Percentiles rank a stretch among this genome's conserved stretches.
Conservation (phyloP, 1,140 invertebrate genomes). For the Nixonia krombeini region DNA sequence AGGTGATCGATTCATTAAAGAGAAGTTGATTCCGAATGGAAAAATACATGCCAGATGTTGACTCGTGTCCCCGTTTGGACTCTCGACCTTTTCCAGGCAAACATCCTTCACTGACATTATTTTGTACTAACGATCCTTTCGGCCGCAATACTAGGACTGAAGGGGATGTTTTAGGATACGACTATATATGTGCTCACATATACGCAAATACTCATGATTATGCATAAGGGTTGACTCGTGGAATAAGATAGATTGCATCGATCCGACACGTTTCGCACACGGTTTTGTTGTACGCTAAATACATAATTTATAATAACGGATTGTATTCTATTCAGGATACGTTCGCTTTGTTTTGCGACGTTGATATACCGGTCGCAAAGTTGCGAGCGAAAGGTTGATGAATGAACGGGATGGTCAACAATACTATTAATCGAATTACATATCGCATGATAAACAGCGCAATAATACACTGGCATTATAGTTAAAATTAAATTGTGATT, state of each 20-base stretch:
- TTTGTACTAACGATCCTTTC: conserved; percentile 65
- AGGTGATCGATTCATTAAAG: conserved; percentile 17
- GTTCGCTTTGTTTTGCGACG: too few relatives aligned
- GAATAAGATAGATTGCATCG: conserved; percentile 57
- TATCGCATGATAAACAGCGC: too few relatives aligned
- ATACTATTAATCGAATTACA: too few relatives aligned
- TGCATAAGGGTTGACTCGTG: conserved; percentile 56
- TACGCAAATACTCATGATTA: conserved; percentile 65
- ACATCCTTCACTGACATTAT: conserved; percentile 62
- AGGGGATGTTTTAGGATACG: conserved; percentile 47
- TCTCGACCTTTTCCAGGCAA: conserved; percentile 66
- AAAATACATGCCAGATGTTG: conserved; percentile 46
- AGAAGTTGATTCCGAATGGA: conserved; percentile 33
- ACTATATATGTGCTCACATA: too few relatives aligned
- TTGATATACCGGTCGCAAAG: too few relatives aligned
- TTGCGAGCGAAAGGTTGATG: too few relatives aligned
- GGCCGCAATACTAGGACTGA: conserved; percentile 13
- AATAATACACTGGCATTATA: too few relatives aligned
- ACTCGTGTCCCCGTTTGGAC: conserved; percentile 56
- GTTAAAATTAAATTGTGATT: too few relatives aligned
- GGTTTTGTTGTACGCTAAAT: conserved; percentile 9
- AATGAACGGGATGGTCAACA: too few relatives aligned
- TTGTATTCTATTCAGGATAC: too few relatives aligned
- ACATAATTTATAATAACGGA: conserved; percentile 35
- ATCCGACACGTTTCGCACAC: conserved; percentile 44